Percentiles rank a stretch among this genome's conserved stretches.
Evolutionary conservation across 2,888 invertebrate genomes (phyloP).

Genomic region (Ochlodes sylvanus): DNA sequence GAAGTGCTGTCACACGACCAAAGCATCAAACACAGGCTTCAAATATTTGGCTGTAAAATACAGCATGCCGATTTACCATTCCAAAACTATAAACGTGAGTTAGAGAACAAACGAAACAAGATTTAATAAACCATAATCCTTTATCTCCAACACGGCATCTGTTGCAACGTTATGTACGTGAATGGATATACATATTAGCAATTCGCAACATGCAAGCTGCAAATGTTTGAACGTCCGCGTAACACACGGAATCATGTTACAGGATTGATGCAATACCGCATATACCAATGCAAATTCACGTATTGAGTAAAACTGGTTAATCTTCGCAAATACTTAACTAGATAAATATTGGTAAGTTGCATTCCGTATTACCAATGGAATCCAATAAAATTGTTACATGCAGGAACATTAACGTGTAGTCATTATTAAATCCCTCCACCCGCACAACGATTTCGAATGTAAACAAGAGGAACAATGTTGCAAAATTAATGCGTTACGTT

Average conservation of each 20-base stretch:
- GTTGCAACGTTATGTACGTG: constrained; percentile 21
- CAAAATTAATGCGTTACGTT: constrained; percentile 1
- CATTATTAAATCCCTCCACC: neutral
- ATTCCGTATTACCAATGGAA: too few species aligned
- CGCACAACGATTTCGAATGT: neutral
- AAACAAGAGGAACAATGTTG: constrained; percentile 2
- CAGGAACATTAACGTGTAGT: too few species aligned
- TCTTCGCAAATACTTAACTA: too few species aligned
- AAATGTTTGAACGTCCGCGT: constrained; percentile 7
- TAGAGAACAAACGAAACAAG: neutral
- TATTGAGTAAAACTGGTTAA: neutral
- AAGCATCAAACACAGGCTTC: too few species aligned
- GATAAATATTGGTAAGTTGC: too few species aligned
- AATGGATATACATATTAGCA: constrained; percentile 11
- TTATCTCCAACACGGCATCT: constrained; percentile 5
- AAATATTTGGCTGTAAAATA: too few species aligned
- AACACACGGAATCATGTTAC: neutral
- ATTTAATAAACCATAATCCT: constrained; percentile 5
- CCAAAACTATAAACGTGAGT: too few species aligned
- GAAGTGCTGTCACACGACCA: too few species aligned
- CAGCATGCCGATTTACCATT: too few species aligned
- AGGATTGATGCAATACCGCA: neutral
- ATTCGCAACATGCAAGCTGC: constrained; percentile 3
- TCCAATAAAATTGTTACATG: too few species aligned
- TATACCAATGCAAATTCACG: neutral